These are phyloP conservation scores for Hemicordylus capensis DNA, from an alignment of 2,113 vertebrate genomes.

Conservation along the genomic window DNA sequence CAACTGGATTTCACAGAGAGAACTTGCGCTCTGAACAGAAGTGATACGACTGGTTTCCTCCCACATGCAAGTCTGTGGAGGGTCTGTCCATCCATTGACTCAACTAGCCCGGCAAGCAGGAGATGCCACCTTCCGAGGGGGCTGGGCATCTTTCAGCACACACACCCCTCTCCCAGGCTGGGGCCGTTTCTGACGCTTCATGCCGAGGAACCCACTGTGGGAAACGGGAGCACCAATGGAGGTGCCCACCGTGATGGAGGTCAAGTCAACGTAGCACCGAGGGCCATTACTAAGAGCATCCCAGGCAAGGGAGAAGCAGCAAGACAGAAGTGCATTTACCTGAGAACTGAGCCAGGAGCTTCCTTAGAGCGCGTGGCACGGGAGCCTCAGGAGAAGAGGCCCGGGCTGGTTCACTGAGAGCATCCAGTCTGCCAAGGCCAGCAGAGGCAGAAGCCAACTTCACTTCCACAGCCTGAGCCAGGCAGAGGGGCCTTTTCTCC, in stretches of 20 bases:
- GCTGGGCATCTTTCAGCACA: too few relatives aligned
- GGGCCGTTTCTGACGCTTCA: not conserved
- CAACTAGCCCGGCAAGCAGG: too few relatives aligned
- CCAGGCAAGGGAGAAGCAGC: not conserved
- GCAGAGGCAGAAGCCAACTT: slow-evolving; percentile 20
- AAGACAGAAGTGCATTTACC: slow-evolving; percentile 74
- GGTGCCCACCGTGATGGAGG: not conserved
- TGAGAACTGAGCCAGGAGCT: slow-evolving; percentile 86
- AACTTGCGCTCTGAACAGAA: not conserved
- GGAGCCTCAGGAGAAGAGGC: not conserved
- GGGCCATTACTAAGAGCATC: not conserved
- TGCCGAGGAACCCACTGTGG: not conserved
- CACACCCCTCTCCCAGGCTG: not conserved
- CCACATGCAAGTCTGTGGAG: not conserved
- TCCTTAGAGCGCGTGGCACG: slow-evolving; percentile 80
- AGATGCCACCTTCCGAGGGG: too few relatives aligned
- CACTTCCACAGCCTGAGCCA: slow-evolving; percentile 17
- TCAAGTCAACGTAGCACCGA: not conserved
- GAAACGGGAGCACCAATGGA: too few relatives aligned
- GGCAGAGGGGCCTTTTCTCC: slow-evolving; percentile 27
- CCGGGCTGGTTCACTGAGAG: slow-evolving; percentile 26
- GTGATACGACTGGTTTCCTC: not conserved
- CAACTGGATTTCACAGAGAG: not conserved
- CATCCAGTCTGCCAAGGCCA: slow-evolving; percentile 4
- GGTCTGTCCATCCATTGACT: too few relatives aligned